These are phyloP conservation scores for Podarcis raffonei DNA, from an alignment of 2,113 vertebrate genomes.

Conservation along the genomic window DNA sequence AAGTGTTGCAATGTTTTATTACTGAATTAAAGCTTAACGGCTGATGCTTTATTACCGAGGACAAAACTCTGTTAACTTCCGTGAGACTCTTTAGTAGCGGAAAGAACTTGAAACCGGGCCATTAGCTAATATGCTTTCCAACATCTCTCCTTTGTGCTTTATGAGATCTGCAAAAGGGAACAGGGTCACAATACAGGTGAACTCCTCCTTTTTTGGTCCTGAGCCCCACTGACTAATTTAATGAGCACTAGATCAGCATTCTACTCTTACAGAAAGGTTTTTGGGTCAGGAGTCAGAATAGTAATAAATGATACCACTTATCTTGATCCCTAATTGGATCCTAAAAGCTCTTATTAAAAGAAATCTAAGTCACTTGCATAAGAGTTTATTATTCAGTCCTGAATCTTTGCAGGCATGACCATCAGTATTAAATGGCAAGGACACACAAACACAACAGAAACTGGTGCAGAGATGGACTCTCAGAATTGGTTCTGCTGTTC, in stretches of 20 bases:
- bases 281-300: neutral
- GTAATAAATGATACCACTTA: slow-evolving; percentile 1
- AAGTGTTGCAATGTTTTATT: slow-evolving; percentile 18
- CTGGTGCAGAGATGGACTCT: too few relatives aligned
- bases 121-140: neutral
- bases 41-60: neutral
- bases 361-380: neutral
- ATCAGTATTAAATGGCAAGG: neutral
- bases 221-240: neutral
- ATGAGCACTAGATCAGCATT: neutral
- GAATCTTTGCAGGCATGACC: neutral
- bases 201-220: neutral
- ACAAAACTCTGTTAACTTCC: slow-evolving; percentile 5
- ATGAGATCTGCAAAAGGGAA: neutral
- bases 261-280: neutral
- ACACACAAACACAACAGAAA: neutral
- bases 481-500: neutral
- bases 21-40: slow-evolving; percentile 1
- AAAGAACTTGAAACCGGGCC: neutral
- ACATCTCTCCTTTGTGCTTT: neutral
- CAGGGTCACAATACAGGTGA: neutral
- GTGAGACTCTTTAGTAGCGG: neutral
- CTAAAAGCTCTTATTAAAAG: neutral
- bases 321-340: neutral
- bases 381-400: neutral